Evolutionary conservation across 2,888 invertebrate species (phyloP).

Genomic region (Acheta domesticus): DNA sequence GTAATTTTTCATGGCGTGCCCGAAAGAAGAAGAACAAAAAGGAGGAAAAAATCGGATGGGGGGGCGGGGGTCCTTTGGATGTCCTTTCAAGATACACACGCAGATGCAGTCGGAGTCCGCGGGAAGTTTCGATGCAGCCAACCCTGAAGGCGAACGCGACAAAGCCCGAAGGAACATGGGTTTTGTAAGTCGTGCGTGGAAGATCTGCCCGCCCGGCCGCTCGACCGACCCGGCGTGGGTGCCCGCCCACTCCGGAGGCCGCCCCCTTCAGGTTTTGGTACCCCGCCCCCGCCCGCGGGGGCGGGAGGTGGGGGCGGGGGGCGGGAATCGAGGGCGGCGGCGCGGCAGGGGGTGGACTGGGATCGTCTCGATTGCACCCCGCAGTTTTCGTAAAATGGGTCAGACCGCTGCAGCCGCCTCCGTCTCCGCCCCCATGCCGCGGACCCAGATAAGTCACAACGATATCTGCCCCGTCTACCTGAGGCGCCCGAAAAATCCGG

Average conservation of each 20-base stretch:
- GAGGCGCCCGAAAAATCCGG: not conserved
- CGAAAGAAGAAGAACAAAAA: not conserved
- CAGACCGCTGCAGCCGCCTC: not conserved
- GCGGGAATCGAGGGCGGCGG: not conserved
- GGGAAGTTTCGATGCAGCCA: not conserved
- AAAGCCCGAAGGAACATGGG: not conserved
- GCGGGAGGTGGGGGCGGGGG: not conserved
- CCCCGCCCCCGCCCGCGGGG: not conserved
- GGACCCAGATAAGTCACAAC: conserved; percentile 1
- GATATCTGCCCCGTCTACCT: conserved; percentile 11
- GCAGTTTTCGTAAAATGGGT: conserved; percentile 18
- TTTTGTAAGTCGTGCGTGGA: conserved; percentile 1
- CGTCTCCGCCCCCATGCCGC: not conserved
- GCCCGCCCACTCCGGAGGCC: not conserved
- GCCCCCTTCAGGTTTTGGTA: not conserved
- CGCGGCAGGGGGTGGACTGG: not conserved
- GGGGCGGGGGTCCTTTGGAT: too few relatives aligned
- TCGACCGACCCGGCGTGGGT: not conserved
- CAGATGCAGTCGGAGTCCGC: not conserved
- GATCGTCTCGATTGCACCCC: not conserved
- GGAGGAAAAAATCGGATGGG: too few relatives aligned
- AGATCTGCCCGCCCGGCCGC: not conserved
- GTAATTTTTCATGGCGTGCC: not conserved
- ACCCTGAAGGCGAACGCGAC: not conserved
- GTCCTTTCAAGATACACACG: too few relatives aligned